phyloP scores from a whole-genome alignment of 2,888 invertebrate genomes.

The Periphyllus acericola region DNA sequence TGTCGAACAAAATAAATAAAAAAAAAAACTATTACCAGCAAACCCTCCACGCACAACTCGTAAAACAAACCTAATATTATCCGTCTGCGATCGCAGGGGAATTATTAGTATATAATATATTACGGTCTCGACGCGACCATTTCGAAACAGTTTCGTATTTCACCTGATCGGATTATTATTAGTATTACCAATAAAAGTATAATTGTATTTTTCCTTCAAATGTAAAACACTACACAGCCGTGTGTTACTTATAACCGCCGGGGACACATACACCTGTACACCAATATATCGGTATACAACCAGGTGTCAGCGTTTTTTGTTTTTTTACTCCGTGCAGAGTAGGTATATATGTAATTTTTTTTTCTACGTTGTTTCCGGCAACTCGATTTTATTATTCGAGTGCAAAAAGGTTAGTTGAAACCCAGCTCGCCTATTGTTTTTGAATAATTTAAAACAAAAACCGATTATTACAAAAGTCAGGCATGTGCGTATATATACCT shows the following conservation, averaged over 20 bases:
- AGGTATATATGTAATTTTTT: conserved; percentile 27
- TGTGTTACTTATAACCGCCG: conserved; percentile 14
- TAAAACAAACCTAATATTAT: conserved; percentile 1
- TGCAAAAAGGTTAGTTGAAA: conserved; percentile 57
- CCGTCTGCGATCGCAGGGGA: background rate
- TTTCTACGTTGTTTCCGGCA: conserved; percentile 51
- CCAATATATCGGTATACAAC: conserved; percentile 42
- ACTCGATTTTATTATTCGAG: conserved; percentile 60
- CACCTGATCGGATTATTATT: conserved; percentile 35
- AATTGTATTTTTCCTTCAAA: conserved; percentile 4
- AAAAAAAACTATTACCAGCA: background rate
- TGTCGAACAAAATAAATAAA: background rate
- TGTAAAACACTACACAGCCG: background rate
- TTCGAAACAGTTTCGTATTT: conserved; percentile 28
- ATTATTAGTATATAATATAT: background rate
- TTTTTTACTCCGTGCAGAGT: background rate
- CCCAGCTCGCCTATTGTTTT: conserved; percentile 44
- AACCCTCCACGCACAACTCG: background rate
- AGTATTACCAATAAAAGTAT: background rate
- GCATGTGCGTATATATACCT: background rate
- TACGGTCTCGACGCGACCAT: background rate
- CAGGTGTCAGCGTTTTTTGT: conserved; percentile 54
- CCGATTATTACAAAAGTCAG: conserved; percentile 32
- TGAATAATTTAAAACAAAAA: conserved; percentile 53
- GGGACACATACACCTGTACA: conserved; percentile 17